Percentiles rank a stretch among this genome's conserved stretches.
These are phyloP conservation scores for Tinea pellionella DNA, from an alignment of 2,888 invertebrate species.

Conservation along the genomic window DNA sequence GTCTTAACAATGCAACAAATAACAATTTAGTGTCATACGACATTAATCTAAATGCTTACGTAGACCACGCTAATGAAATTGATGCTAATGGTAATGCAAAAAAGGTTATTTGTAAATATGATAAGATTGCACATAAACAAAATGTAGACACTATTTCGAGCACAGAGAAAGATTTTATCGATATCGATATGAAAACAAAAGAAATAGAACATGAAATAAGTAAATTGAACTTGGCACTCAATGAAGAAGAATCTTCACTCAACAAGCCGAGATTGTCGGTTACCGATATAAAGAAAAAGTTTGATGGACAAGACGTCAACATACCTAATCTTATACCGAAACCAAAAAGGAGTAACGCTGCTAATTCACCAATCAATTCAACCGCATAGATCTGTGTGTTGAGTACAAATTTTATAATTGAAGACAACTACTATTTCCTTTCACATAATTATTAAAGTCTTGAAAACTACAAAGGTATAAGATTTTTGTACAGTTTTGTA, in stretches of 20 bases:
- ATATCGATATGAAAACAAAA: slow-evolving; percentile 56
- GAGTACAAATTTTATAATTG: not conserved
- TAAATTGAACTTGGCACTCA: slow-evolving; percentile 56
- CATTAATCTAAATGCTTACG: slow-evolving; percentile 38
- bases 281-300: slow-evolving; percentile 62
- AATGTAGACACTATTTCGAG: slow-evolving; percentile 55
- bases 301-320: slow-evolving; percentile 58
- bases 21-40: slow-evolving; percentile 39
- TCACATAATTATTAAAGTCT: too few species aligned
- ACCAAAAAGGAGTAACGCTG: slow-evolving; percentile 62
- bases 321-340: slow-evolving; percentile 69
- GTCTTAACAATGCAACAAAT: slow-evolving; percentile 43
- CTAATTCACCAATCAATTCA: slow-evolving; percentile 19
- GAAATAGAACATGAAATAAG: slow-evolving; percentile 59
- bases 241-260: slow-evolving; percentile 39
- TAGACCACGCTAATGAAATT: slow-evolving; percentile 26
- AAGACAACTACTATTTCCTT: too few species aligned
- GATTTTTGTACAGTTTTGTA: too few species aligned
- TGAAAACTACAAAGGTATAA: too few species aligned
- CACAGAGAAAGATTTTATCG: slow-evolving; percentile 58
- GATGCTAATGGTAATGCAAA: slow-evolving; percentile 51
- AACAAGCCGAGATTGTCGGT: slow-evolving; percentile 43
- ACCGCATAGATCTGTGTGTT: not conserved
- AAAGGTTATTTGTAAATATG: slow-evolving; percentile 55
- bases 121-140: slow-evolving; percentile 40